Conservation (phyloP, 2,797 vertebrate species). For the Poeciliopsis turneri region DNA sequence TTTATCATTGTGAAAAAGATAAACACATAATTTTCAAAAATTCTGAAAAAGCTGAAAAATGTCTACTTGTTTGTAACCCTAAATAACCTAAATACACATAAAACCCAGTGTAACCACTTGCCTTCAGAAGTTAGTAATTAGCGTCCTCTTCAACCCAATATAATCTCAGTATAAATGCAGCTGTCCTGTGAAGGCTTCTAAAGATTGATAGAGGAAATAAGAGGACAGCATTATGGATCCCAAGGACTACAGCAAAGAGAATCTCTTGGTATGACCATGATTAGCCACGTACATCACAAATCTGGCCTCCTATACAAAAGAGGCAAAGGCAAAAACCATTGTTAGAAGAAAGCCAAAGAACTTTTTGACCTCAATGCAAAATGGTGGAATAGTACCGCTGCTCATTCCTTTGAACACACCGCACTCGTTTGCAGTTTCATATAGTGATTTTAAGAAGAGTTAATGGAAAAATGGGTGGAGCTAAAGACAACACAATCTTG, state of each 20-base stretch:
- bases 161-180: neutral
- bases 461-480: neutral
- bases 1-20: neutral
- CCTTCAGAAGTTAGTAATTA: neutral
- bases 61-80: neutral
- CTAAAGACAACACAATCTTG: neutral
- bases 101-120: neutral
- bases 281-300: neutral
- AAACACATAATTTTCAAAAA: neutral
- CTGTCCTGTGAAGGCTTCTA: neutral
- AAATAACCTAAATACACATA: neutral
- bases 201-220: neutral
- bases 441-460: neutral
- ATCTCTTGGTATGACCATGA: neutral
- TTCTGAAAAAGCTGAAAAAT: neutral
- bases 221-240: neutral
- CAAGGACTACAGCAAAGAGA: neutral
- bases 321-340: neutral
- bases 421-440: neutral
- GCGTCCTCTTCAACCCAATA: neutral
- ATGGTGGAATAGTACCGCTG: neutral
- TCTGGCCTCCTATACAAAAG: neutral
- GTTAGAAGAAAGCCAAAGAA: neutral
- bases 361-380: neutral
- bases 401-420: neutral